Evolutionary conservation across 2,888 invertebrate species (phyloP), one percentile per base, ranked within the genome.

Genomic region (Gryllus longicercus): DNA sequence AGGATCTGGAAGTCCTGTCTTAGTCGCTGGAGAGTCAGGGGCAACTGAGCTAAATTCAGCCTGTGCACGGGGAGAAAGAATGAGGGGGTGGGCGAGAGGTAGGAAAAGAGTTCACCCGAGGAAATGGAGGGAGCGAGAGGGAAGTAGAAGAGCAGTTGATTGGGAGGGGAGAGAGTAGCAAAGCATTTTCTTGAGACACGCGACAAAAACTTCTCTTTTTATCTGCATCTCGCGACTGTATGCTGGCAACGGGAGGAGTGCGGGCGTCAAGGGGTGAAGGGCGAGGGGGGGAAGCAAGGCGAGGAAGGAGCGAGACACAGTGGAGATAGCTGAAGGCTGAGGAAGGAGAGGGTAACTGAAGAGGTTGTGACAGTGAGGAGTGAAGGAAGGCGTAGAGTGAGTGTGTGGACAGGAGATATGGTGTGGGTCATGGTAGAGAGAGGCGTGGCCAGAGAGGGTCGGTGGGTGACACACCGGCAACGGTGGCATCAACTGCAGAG

Each of bases 121-220:
- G 16, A 63, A 63, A 63, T 14, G 63, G 63, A 63, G n/a, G 63
- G 14, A 63, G n/a, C 63, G 63, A 63, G 63, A 63, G 63, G n/a
- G n/a, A 63, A n/a, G 4, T 5, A 14, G 11, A 63, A 63, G 63
- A 18, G 63, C n/a, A n/a, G 16, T 38, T 1, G 63, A 63, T 1
- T 0, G 16, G 16, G 14, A n/a, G 16, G 63, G 63, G 63, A 63
- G 14, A 63, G n/a, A n/a, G n/a, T 3, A 8, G n/a, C 63, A 63
- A n/a, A 14, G 63, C 63, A 63, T 63, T 63, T 63, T 3, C 16
- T 63, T 14, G 16, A 63, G 63, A n/a, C 63, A 8, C 63, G 16
- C n/a, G 63, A n/a, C 63, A 63, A 63, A 63, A 63, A 63, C 63
- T 63, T 63, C n/a, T 14, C 63, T 63, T 63, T 63, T 63, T 63